Evolutionary conservation across 1,140 invertebrate genomes (phyloP).

Genomic region (Protaetia brevitarsis): DNA sequence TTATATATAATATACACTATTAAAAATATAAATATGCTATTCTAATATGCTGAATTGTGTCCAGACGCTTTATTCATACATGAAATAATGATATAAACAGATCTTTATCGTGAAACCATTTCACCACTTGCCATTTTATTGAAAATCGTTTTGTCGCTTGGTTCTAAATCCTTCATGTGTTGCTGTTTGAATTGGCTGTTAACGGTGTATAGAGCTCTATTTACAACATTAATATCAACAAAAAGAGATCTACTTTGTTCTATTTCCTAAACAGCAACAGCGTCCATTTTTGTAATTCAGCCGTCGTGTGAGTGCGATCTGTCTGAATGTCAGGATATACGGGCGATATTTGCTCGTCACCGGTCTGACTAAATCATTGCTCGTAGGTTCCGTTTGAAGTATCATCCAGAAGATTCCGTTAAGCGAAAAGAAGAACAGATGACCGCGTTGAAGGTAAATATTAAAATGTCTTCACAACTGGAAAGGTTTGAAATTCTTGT

Average conservation of each 20-base stretch:
- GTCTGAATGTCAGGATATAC: not conserved
- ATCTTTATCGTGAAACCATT: too few relatives aligned
- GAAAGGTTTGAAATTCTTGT: not conserved
- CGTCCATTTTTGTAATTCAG: not conserved
- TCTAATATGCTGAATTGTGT: too few relatives aligned
- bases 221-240: not conserved
- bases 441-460: constrained; percentile 72
- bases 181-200: constrained; percentile 1
- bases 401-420: constrained; percentile 94
- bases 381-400: constrained; percentile 97
- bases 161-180: not conserved
- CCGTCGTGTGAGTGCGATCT: not conserved
- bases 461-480: not conserved
- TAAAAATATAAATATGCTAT: too few relatives aligned
- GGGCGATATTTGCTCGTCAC: not conserved
- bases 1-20: too few relatives aligned
- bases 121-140: not conserved
- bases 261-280: constrained; percentile 20
- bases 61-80: too few relatives aligned
- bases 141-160: not conserved
- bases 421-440: constrained; percentile 88
- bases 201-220: not conserved
- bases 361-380: constrained; percentile 28
- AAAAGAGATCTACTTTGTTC: not conserved
- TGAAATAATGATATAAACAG: too few relatives aligned